Base-by-base conservation (phyloP, 1,140 invertebrate genomes). In the Parapsyche elsis region DNA sequence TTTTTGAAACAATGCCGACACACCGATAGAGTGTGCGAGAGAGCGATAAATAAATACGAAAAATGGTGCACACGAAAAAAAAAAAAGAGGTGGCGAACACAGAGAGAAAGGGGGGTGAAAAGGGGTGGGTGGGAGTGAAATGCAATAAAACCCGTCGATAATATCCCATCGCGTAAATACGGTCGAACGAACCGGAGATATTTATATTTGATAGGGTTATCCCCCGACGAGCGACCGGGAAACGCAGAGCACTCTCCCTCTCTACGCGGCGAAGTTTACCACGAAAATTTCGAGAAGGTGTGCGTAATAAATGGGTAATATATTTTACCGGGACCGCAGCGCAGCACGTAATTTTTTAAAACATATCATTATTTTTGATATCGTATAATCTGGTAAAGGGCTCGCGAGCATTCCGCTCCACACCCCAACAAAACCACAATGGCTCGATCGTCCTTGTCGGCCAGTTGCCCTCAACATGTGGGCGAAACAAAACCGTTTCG, bases 341-440 rank as follows among this genome's bases (percentile, higher is more conserved):
- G 64, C 21, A 9, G 4, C 9, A 24, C 9, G 24, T 67, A 67
- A 67, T 67, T 67, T 67, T 67, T 67, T 67, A 67, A 67, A 67
- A 67, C 64, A 67, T 67, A 67, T 67, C 64, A 67, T 67, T 67
- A 67, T 67, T 67, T 67, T 30, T 67, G 64, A 67, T 67, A 67
- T 67, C 64, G 64, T 67, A 67, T 67, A 67, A 67, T 67, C 64
- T 67, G 19, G 64, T 19, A 23, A 67, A 67, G 64, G 59, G 64
- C 64, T 67, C 64, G 64, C 64, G 64, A 24, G 64, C 64, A 67
- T 67, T 67, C 64, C 64, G 64, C 64, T 23, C 64, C 64, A 23
- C 19, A 21, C 19, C 64, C 19, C 23, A 67, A 61, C n/a, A 61
- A 61, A 61, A 61, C 19, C 24, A 12, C 64, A 19, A 61, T 16